Conservation (phyloP, 2,797 vertebrate species). For the Sebastes taczanowskii region DNA sequence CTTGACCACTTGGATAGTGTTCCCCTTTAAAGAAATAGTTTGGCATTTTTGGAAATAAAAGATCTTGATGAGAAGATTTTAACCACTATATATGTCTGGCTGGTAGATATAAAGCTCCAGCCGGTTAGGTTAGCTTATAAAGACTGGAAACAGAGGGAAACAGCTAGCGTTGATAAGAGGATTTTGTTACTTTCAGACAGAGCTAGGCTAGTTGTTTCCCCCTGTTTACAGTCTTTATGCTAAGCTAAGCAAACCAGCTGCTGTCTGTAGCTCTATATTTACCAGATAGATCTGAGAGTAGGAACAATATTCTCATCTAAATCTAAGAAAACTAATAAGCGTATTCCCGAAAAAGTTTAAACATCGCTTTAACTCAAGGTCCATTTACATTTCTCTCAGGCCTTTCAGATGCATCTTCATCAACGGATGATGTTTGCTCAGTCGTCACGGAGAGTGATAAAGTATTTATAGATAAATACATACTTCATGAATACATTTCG, state of each 20-base stretch:
- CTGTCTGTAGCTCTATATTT: not conserved
- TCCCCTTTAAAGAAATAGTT: too few relatives aligned
- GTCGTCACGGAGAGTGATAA: not conserved
- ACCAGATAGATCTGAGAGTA: not conserved
- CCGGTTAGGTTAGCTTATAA: not conserved
- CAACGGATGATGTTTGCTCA: not conserved
- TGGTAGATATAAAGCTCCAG: not conserved
- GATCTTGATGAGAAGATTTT: not conserved
- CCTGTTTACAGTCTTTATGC: not conserved
- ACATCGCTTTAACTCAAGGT: not conserved
- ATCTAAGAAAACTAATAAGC: not conserved
- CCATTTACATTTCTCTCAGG: not conserved
- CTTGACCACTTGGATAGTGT: too few relatives aligned
- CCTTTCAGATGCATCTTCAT: not conserved
- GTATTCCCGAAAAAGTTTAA: not conserved
- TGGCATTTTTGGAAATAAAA: not conserved
- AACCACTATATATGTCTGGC: not conserved
- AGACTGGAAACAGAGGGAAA: not conserved
- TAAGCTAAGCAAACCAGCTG: not conserved
- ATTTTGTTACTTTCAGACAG: not conserved
- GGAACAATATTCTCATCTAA: not conserved
- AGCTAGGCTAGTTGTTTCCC: not conserved
- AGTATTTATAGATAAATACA: not conserved
- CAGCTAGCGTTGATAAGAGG: not conserved
- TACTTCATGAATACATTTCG: not conserved